A percentile compares a stretch with the other conserved stretches of the same genome.
phyloP scores from a whole-genome alignment of 1,140 invertebrate species.

The Macrostomum lignano region DNA sequence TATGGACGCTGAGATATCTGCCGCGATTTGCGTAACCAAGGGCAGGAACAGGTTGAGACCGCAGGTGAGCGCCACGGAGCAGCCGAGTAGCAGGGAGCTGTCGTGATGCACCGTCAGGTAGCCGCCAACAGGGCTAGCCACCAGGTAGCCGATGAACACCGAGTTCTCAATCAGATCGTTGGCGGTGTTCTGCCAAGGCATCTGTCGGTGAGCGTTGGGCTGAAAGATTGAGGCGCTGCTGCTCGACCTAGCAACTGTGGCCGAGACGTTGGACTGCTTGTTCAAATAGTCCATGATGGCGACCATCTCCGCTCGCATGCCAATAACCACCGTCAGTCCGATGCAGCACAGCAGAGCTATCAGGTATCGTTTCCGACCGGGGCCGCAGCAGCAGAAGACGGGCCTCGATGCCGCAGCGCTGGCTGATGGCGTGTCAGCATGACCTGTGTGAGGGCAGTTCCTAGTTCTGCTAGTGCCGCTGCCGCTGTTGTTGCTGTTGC shows the following conservation, averaged over 20 bases:
- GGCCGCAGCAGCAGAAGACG: not conserved
- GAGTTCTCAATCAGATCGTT: conserved; percentile 3
- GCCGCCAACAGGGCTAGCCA: not conserved
- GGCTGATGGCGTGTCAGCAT: no score
- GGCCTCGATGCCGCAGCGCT: no score
- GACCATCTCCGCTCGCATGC: conserved; percentile 1
- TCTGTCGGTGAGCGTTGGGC: not conserved
- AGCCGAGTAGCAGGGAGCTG: not conserved
- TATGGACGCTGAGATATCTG: not conserved
- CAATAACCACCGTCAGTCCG: not conserved
- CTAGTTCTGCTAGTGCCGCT: no score
- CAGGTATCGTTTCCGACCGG: conserved; percentile 1
- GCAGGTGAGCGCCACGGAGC: not conserved
- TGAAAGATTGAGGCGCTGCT: not conserved
- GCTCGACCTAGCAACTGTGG: not conserved
- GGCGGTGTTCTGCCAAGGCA: not conserved
- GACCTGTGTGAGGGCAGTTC: no score
- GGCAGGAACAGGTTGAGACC: conserved; percentile 1
- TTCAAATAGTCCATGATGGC: conserved; percentile 2
- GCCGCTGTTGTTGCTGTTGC: no score
- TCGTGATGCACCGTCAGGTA: conserved; percentile 2
- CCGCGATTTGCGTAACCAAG: not conserved
- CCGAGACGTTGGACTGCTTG: not conserved
- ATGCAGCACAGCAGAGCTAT: not conserved
- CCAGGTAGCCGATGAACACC: not conserved